phyloP scores from a whole-genome alignment of 2,797 vertebrate species.

The Chaunax sp. region DNA sequence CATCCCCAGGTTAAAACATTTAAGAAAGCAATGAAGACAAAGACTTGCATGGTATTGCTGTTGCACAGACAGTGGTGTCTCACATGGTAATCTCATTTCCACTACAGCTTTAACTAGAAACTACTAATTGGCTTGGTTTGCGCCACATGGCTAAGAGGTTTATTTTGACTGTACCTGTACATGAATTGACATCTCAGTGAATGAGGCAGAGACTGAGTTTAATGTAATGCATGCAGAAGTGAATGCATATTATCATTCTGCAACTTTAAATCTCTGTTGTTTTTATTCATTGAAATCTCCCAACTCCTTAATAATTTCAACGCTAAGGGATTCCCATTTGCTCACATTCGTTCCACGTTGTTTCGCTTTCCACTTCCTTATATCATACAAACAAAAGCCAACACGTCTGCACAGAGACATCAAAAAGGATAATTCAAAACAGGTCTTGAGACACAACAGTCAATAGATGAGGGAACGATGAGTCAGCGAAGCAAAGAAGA shows the following conservation, averaged over 20 bases:
- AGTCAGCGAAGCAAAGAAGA: neutral
- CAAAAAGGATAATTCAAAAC: neutral
- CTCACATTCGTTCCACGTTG: neutral
- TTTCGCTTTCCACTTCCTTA: too few species aligned
- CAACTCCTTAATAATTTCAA: neutral
- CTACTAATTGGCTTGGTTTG: slow-evolving; percentile 38
- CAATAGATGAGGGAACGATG: neutral
- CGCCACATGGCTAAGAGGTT: slow-evolving; percentile 19
- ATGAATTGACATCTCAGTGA: neutral
- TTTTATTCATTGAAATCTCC: neutral
- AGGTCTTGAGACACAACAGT: neutral
- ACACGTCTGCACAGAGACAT: neutral
- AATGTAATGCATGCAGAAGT: neutral
- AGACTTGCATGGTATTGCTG: neutral
- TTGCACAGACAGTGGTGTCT: slow-evolving; percentile 8
- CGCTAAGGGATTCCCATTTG: neutral
- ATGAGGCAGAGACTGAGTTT: neutral
- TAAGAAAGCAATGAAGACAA: neutral
- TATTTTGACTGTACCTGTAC: slow-evolving; percentile 6
- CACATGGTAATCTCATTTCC: slow-evolving; percentile 28
- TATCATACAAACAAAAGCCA: too few species aligned
- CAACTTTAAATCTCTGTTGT: neutral
- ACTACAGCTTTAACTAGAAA: slow-evolving; percentile 36
- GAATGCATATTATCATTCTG: neutral
- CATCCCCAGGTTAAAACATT: neutral